phyloP scores from a whole-genome alignment of 1,140 invertebrate species.

The Sipha flava region DNA sequence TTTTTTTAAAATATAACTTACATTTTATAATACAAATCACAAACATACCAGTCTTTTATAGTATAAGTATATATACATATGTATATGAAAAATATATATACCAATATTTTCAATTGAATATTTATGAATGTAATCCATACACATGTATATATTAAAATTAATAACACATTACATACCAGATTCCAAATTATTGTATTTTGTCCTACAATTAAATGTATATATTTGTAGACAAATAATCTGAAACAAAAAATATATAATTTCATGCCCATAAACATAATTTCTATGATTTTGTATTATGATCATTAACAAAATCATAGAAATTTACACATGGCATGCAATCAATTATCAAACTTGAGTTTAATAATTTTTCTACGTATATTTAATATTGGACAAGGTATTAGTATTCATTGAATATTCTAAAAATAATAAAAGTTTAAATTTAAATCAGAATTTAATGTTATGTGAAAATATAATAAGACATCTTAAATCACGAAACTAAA shows the following conservation, averaged over 20 bases:
- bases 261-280: not conserved
- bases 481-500: no score
- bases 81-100: not conserved
- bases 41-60: not conserved
- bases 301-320: not conserved
- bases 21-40: not conserved
- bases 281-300: not conserved
- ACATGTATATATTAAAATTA: not conserved
- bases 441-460: not conserved
- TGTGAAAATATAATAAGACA: no score
- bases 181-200: not conserved
- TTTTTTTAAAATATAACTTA: not conserved
- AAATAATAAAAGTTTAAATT: no score
- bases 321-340: no score
- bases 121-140: not conserved
- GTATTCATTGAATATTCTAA: no score
- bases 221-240: not conserved
- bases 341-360: no score
- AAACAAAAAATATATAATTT: not conserved
- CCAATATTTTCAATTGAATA: not conserved
- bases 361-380: no score
- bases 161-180: constrained; percentile 6
- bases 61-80: not conserved
- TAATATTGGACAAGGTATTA: no score
- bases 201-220: not conserved